Conservation (phyloP, 2,797 vertebrate genomes). For the Lemur catta region DNA sequence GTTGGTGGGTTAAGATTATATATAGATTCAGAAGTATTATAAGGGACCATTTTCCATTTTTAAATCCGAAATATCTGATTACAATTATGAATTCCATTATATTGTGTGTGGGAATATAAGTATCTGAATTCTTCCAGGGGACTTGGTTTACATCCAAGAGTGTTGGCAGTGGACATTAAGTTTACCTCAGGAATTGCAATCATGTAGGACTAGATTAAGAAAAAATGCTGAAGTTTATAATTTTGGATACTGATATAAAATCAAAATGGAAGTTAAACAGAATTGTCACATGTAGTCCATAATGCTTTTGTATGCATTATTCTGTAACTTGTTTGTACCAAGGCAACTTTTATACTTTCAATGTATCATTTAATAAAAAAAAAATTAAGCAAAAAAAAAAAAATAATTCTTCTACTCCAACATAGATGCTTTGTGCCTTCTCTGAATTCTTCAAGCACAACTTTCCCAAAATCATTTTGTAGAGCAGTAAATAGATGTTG, state of each 20-base stretch:
- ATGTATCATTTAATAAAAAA: constrained; percentile 35
- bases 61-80: constrained; percentile 39
- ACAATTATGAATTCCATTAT: constrained; percentile 11
- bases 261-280: not conserved
- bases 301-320: not conserved
- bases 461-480: not conserved
- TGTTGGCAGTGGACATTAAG: not conserved
- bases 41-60: not conserved
- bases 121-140: constrained; percentile 19
- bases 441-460: not conserved
- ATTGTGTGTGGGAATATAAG: constrained; percentile 9
- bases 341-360: constrained; percentile 27
- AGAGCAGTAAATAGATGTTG: not conserved
- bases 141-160: constrained; percentile 39
- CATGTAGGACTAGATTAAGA: constrained; percentile 8
- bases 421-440: not conserved
- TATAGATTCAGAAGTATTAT: not conserved
- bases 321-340: constrained; percentile 32
- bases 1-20: not conserved
- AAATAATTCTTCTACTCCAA: not conserved
- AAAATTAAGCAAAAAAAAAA: not conserved
- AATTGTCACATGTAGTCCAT: not conserved
- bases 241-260: constrained; percentile 34
- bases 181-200: constrained; percentile 60
- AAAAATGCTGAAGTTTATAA: constrained; percentile 12